Base-by-base conservation (phyloP, 2,113 vertebrate species). In the Drymodes brunneopygia region DNA sequence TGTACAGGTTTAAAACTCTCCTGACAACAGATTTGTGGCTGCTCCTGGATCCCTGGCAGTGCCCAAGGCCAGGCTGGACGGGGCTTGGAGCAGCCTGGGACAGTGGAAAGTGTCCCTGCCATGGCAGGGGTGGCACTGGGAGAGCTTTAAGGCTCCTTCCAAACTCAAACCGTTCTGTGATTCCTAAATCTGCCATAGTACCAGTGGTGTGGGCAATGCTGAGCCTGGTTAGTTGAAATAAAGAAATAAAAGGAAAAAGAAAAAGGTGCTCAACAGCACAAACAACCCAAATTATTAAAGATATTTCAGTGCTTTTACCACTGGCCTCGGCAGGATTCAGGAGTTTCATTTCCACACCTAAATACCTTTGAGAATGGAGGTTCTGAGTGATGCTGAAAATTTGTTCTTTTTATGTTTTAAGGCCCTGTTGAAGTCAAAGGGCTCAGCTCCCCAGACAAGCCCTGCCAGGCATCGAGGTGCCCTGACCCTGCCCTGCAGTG, bases 301-400 rank as follows among this genome's bases (percentile, higher is more conserved):
- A 54, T 38, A n/a, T 85, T 84, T 85, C 70, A 58, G 74, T 48
- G 33, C 73, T 61, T 81, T 71, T 42, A 62, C 61, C 44, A 58
- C 44, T 47, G 64, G 67, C 58, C 77, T 83, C 2, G 0, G 31
- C 60, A 53, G 72, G 83, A 69, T 65, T 72, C 80, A 35, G 56
- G 66, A 72, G 60, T 91, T 88, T 80, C 64, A 88, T 92, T 95
- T 92, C 88, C 91, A 94, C 72, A 91, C 77, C 67, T 73, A 80
- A 83, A 86, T 77, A 66, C 77, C 64, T 88, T n/a, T 65, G 92
- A 86, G 77, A 95, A 92, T 18, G 57, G 91, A 91, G 58, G 58
- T 75, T 70, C 67, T 35, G 75, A 82, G 42, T 53, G 78, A 40
- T 92, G 82, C 57, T 38, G 73, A 57, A 64, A 89, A 79, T n/a